A percentile compares a stretch with the other conserved stretches of the same genome.
phyloP scores from a whole-genome alignment of 2,113 vertebrate genomes.

The Bungarus multicinctus region DNA sequence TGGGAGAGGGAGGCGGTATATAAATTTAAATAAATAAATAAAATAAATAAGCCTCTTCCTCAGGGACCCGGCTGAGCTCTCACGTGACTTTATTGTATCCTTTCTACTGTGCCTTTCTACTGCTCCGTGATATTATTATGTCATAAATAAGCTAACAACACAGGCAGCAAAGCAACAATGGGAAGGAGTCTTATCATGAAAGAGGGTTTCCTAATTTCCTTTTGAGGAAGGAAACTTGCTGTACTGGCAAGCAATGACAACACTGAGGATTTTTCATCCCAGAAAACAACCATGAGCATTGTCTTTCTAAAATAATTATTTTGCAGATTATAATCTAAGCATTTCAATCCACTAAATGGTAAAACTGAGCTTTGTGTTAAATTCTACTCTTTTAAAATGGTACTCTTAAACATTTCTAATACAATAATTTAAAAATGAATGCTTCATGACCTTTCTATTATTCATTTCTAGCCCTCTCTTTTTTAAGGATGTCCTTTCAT shows the following conservation, averaged over 20 bases:
- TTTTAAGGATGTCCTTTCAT: conserved; percentile 29
- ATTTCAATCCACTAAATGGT: rapidly evolving
- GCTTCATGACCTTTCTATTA: background rate
- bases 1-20: too few species aligned
- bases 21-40: too few species aligned
- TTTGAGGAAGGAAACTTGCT: background rate
- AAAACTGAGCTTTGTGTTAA: background rate
- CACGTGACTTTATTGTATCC: background rate
- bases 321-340: rapidly evolving
- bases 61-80: background rate
- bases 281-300: background rate
- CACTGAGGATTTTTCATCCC: too few species aligned
- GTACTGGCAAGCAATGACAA: background rate
- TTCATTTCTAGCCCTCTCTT: background rate
- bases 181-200: conserved; percentile 8
- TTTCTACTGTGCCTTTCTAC: background rate
- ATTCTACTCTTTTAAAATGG: background rate
- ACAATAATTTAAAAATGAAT: background rate
- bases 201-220: conserved; percentile 5
- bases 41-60: background rate
- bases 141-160: background rate
- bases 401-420: background rate
- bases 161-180: background rate
- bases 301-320: background rate
- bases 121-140: conserved; percentile 1